Conservation (phyloP, 2,113 vertebrate genomes). For the Nothoprocta pentlandii region DNA sequence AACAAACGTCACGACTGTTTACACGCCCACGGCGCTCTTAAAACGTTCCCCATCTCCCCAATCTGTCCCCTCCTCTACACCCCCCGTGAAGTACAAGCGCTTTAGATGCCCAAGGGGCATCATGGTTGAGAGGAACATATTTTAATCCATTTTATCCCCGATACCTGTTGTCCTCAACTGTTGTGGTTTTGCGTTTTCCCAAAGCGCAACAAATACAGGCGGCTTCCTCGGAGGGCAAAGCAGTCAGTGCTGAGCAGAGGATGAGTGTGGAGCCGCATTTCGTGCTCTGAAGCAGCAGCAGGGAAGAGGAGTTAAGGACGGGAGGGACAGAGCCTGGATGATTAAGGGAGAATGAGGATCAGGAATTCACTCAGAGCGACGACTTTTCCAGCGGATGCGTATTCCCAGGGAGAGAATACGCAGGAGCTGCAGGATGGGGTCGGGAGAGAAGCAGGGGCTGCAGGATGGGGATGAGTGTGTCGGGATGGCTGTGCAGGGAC, state of each 20-base stretch:
- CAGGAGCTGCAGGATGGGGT: no score
- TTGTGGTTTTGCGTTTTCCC: accelerated
- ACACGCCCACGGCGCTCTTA: neutral
- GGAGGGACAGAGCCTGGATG: accelerated
- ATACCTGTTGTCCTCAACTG: no score
- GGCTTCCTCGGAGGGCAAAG: neutral
- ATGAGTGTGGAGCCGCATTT: neutral
- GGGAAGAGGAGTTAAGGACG: neutral
- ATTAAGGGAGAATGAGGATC: no score
- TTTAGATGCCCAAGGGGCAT: neutral
- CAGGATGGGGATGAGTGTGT: accelerated
- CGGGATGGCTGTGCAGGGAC: accelerated
- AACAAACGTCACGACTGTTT: conserved; percentile 8
- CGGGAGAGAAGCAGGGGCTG: no score
- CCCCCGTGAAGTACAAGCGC: neutral
- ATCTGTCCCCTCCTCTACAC: accelerated
- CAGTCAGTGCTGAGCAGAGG: neutral
- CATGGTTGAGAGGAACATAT: neutral
- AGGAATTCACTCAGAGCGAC: accelerated
- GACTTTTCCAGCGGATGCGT: neutral
- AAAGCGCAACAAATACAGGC: neutral
- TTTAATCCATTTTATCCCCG: neutral
- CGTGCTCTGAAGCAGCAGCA: neutral
- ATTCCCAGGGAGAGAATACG: no score
- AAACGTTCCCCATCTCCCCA: neutral